Conservation (phyloP, 2,888 invertebrate genomes). For the Oeneis ivallda region DNA sequence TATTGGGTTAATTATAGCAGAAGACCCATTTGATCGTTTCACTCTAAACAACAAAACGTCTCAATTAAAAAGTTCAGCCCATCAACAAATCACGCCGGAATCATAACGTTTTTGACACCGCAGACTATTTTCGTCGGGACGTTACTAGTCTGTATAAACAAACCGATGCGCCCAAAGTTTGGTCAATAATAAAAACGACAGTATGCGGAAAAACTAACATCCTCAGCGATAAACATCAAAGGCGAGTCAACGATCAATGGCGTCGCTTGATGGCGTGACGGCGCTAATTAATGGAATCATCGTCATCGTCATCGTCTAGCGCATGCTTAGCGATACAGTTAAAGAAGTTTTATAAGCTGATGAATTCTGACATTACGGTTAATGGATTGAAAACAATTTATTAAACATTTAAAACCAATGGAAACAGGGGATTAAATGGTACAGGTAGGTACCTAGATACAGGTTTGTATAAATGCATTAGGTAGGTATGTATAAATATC, state of each 20-base stretch:
- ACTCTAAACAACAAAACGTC: conserved; percentile 12
- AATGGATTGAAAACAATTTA: too few species aligned
- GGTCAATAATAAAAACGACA: conserved; percentile 80
- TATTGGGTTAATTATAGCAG: too few species aligned
- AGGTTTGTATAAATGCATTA: too few species aligned
- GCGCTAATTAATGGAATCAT: conserved; percentile 58
- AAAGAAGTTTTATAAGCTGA: too few species aligned
- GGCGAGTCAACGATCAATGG: conserved; percentile 69
- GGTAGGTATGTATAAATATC: too few species aligned
- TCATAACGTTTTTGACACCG: conserved; percentile 77
- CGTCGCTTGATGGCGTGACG: conserved; percentile 63
- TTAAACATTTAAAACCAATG: too few species aligned
- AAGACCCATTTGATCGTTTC: not conserved
- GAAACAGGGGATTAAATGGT: too few species aligned
- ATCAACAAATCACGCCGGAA: conserved; percentile 61
- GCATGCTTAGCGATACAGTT: not conserved
- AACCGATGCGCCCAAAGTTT: conserved; percentile 77
- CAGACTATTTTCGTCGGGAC: conserved; percentile 73
- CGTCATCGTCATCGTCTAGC: conserved; percentile 5
- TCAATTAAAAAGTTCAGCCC: conserved; percentile 27
- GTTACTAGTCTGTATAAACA: conserved; percentile 74
- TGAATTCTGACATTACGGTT: too few species aligned
- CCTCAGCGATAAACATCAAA: conserved; percentile 77
- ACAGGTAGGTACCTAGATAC: too few species aligned
- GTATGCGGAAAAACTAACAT: conserved; percentile 82